phyloP scores from a whole-genome alignment of 2,888 invertebrate species.

The Xanthorhoe designata region DNA sequence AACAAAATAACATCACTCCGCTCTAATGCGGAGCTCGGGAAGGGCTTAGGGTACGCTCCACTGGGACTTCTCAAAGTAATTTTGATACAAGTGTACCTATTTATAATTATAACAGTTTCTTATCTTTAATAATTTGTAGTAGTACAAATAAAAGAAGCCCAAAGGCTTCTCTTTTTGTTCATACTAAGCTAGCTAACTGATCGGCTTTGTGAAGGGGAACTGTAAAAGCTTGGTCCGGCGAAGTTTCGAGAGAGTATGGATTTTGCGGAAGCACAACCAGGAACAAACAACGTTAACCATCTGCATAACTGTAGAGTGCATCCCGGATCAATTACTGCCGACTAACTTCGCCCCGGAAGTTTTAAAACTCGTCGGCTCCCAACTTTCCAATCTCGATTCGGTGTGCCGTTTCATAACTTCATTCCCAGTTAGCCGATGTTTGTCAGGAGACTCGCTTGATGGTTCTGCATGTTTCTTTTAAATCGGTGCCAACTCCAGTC shows the following conservation, averaged over 20 bases:
- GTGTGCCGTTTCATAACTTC: slow-evolving; percentile 57
- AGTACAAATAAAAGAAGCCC: too few species aligned
- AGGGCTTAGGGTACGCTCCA: background rate
- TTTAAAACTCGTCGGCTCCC: slow-evolving; percentile 57
- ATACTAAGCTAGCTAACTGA: background rate
- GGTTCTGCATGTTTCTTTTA: slow-evolving; percentile 17
- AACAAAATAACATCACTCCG: slow-evolving; percentile 19
- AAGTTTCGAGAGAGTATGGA: slow-evolving; percentile 41
- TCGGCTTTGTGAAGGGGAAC: slow-evolving; percentile 18
- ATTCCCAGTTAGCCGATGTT: slow-evolving; percentile 45
- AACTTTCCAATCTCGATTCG: slow-evolving; percentile 60
- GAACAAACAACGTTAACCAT: slow-evolving; percentile 56
- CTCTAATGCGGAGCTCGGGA: slow-evolving; percentile 15
- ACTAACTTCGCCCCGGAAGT: slow-evolving; percentile 56
- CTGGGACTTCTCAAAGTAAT: too few species aligned
- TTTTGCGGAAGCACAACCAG: slow-evolving; percentile 41
- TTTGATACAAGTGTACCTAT: too few species aligned
- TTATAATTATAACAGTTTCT: too few species aligned
- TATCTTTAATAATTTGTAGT: too few species aligned
- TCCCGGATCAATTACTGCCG: slow-evolving; percentile 62
- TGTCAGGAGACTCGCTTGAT: slow-evolving; percentile 42
- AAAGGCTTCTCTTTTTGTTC: background rate
- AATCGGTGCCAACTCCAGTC: slow-evolving; percentile 8
- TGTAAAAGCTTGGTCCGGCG: slow-evolving; percentile 39
- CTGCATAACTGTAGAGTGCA: slow-evolving; percentile 59